phyloP scores from a whole-genome alignment of 2,888 invertebrate genomes.

The Lasioglossum vierecki region DNA sequence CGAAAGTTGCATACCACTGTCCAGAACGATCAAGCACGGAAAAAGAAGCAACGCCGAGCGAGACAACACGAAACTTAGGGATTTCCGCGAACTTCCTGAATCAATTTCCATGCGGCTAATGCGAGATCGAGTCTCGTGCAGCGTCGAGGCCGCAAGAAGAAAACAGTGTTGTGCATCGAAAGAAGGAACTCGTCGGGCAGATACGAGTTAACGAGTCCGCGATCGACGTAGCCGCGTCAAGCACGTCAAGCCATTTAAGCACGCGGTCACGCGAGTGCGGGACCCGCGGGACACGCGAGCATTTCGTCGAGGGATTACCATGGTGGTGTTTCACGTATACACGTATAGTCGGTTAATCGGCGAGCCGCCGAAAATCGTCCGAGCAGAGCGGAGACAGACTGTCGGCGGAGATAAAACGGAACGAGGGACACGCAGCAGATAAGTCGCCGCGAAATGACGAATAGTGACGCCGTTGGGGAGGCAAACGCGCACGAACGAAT shows the following conservation, averaged over 20 bases:
- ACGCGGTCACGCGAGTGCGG: slow-evolving; percentile 77
- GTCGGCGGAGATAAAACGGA: slow-evolving; percentile 39
- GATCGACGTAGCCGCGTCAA: slow-evolving; percentile 69
- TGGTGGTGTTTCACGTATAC: slow-evolving; percentile 31
- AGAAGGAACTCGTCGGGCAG: slow-evolving; percentile 30
- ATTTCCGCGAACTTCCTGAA: slow-evolving; percentile 2
- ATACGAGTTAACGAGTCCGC: slow-evolving; percentile 69
- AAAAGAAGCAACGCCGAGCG: neutral
- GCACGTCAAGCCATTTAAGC: slow-evolving; percentile 69
- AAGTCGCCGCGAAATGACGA: slow-evolving; percentile 22
- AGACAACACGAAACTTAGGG: neutral
- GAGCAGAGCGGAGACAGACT: slow-evolving; percentile 34
- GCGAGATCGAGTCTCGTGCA: neutral
- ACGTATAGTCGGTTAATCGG: slow-evolving; percentile 46
- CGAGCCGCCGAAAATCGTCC: slow-evolving; percentile 32
- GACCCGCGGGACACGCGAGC: slow-evolving; percentile 71
- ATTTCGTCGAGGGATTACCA: slow-evolving; percentile 60
- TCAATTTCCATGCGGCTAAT: slow-evolving; percentile 5
- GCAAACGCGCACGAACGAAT: slow-evolving; percentile 25
- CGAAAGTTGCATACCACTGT: neutral
- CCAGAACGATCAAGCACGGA: neutral
- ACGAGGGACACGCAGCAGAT: slow-evolving; percentile 26
- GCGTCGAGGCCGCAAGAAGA: neutral
- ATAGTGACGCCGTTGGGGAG: slow-evolving; percentile 11
- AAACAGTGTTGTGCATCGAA: slow-evolving; percentile 6